phyloP scores from a whole-genome alignment of 2,113 vertebrate genomes.

The human (Homo sapiens) region GRCh38 chr6:120994001-120994500 shows the following conservation, averaged over 20 bases:
- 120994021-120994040: not conserved
- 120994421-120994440: not conserved
- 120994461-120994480: slow-evolving; percentile 1
- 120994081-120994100: not conserved
- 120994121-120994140: not conserved
- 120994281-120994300: slow-evolving; percentile 52
- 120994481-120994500: not conserved
- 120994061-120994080: not conserved
- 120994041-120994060: not conserved
- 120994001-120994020: not conserved
- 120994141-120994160: not conserved
- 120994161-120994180: not conserved
- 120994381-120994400: slow-evolving; percentile 3
- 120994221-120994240: not conserved
- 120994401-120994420: slow-evolving; percentile 23
- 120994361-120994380: not conserved
- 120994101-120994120: not conserved
- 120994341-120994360: slow-evolving; percentile 26
- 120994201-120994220: not conserved
- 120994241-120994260: slow-evolving; percentile 8
- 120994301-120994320: slow-evolving; percentile 30
- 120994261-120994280: slow-evolving; percentile 60
- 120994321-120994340: slow-evolving; percentile 46
- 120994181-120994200: not conserved
- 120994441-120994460: not conserved